Conservation (phyloP, 2,888 invertebrate genomes). For the Nycteola revayana region DNA sequence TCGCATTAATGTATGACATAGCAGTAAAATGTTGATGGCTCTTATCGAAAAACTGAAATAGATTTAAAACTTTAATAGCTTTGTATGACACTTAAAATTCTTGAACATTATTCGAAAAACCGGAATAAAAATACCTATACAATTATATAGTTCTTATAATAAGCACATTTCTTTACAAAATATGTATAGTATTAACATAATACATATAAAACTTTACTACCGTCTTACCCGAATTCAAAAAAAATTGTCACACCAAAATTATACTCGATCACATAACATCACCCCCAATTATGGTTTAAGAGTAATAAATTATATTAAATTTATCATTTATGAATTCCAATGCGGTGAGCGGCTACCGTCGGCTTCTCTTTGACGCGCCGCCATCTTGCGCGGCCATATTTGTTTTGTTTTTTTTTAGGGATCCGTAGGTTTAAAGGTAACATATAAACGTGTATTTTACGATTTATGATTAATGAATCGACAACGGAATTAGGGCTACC, state of each 20-base stretch:
- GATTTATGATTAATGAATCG: slow-evolving; percentile 24
- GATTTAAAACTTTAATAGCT: slow-evolving; percentile 13
- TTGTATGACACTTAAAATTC: slow-evolving; percentile 10
- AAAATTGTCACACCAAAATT: slow-evolving; percentile 46
- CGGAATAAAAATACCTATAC: slow-evolving; percentile 10
- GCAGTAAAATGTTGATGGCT: no score
- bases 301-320: slow-evolving; percentile 77
- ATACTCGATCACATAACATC: slow-evolving; percentile 36
- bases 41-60: slow-evolving; percentile 4
- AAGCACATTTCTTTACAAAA: slow-evolving; percentile 26
- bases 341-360: slow-evolving; percentile 69
- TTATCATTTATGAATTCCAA: slow-evolving; percentile 79
- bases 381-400: slow-evolving; percentile 72
- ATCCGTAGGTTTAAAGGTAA: slow-evolving; percentile 23
- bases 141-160: slow-evolving; percentile 19
- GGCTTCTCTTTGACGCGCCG: slow-evolving; percentile 68
- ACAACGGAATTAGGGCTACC: slow-evolving; percentile 2
- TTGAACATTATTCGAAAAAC: slow-evolving; percentile 11
- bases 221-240: slow-evolving; percentile 17
- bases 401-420: slow-evolving; percentile 66
- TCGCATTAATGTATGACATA: no score
- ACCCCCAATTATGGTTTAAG: slow-evolving; percentile 51
- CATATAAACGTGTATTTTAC: slow-evolving; percentile 30
- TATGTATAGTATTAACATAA: slow-evolving; percentile 31
- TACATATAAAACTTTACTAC: slow-evolving; percentile 28